Evolutionary conservation across 2,888 invertebrate species (phyloP).

Genomic region (Listrodromus nycthemerus): DNA sequence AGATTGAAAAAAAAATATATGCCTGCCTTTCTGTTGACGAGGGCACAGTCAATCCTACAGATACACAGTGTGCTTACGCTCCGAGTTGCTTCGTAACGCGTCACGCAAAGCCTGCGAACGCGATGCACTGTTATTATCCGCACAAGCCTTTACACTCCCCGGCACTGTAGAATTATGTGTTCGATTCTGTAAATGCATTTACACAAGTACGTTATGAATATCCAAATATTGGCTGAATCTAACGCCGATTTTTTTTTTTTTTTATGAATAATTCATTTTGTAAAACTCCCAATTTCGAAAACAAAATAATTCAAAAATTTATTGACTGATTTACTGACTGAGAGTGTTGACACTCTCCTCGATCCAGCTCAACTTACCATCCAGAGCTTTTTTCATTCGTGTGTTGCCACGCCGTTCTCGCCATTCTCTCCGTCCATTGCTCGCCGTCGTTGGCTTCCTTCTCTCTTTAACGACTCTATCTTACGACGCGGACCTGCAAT

Average conservation of each 20-base stretch:
- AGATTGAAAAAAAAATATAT: constrained; percentile 10
- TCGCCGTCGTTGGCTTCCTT: constrained; percentile 24
- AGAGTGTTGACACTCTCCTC: constrained; percentile 37
- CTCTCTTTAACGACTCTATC: constrained; percentile 72
- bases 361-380: constrained; percentile 22
- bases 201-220: background rate
- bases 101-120: constrained; percentile 48
- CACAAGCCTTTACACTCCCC: constrained; percentile 12
- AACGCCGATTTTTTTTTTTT: too few relatives aligned
- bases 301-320: too few relatives aligned
- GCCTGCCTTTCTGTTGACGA: constrained; percentile 29
- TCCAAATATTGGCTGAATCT: too few relatives aligned
- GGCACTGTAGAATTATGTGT: background rate
- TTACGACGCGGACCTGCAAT: constrained; percentile 74
- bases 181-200: background rate
- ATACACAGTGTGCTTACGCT: constrained; percentile 26
- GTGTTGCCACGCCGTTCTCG: constrained; percentile 8
- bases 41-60: constrained; percentile 44
- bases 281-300: too few relatives aligned
- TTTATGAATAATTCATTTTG: too few relatives aligned
- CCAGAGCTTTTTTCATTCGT: background rate
- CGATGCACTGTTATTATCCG: constrained; percentile 37
- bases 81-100: constrained; percentile 44
- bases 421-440: constrained; percentile 20
- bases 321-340: too few relatives aligned